Conservation (phyloP, 2,888 invertebrate species). For the Drosophila picticornis region DNA sequence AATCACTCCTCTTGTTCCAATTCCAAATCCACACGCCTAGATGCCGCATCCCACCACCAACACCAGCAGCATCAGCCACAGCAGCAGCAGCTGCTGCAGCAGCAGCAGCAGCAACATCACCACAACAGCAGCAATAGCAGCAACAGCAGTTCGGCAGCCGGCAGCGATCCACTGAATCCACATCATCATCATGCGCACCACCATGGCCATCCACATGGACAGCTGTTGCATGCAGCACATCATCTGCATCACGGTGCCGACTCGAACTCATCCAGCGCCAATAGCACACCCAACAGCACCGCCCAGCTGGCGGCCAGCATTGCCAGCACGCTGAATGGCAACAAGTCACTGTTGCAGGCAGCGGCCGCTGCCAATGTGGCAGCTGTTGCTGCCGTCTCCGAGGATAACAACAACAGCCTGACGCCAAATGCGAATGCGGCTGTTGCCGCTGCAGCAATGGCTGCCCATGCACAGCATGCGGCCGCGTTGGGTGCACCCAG, state of each 20-base stretch:
- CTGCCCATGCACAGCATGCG: slow-evolving; percentile 84
- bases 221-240: slow-evolving; percentile 63
- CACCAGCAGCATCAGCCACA: slow-evolving; percentile 55
- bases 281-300: slow-evolving; percentile 85
- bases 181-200: slow-evolving; percentile 58
- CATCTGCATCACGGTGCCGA: slow-evolving; percentile 67
- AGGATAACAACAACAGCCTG: slow-evolving; percentile 83
- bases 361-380: slow-evolving; percentile 66
- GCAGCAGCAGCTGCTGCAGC: slow-evolving; percentile 47
- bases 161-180: slow-evolving; percentile 41
- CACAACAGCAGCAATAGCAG: slow-evolving; percentile 57
- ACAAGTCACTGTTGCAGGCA: slow-evolving; percentile 62
- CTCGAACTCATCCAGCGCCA: slow-evolving; percentile 85
- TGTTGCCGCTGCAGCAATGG: slow-evolving; percentile 71
- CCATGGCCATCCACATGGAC: slow-evolving; percentile 58
- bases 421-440: slow-evolving; percentile 65
- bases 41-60: slow-evolving; percentile 57
- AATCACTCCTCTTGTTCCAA: slow-evolving; percentile 69
- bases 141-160: slow-evolving; percentile 46
- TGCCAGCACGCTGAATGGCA: slow-evolving; percentile 76
- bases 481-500: slow-evolving; percentile 70
- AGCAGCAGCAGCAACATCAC: slow-evolving; percentile 51
- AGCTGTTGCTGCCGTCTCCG: slow-evolving; percentile 59
- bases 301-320: slow-evolving; percentile 65
- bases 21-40: slow-evolving; percentile 67